These are phyloP conservation scores for Arnoldichthys spilopterus DNA, from an alignment of 2,797 vertebrate genomes.

Conservation along the genomic window DNA sequence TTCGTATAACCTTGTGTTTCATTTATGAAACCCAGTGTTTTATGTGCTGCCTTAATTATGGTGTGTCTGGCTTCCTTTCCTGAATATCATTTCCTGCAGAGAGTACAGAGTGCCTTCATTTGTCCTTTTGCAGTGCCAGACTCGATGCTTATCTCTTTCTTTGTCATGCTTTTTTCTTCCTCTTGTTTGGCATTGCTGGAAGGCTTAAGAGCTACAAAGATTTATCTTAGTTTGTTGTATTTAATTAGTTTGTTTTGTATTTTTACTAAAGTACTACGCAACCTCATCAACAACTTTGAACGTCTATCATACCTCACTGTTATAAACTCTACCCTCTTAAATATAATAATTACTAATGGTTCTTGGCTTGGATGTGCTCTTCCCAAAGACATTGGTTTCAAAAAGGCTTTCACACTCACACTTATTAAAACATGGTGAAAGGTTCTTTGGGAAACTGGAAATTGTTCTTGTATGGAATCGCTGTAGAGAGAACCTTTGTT, in stretches of 20 bases:
- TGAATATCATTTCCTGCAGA: conserved; percentile 54
- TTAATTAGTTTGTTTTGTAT: conserved; percentile 9
- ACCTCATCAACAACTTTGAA: conserved; percentile 8
- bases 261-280: conserved; percentile 4
- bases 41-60: conserved; percentile 57
- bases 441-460: neutral
- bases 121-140: conserved; percentile 45
- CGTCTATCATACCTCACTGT: neutral
- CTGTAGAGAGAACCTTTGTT: no score
- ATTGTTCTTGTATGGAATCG: no score
- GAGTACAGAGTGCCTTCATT: conserved; percentile 44
- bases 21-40: conserved; percentile 51
- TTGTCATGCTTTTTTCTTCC: conserved; percentile 11
- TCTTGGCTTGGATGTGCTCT: neutral
- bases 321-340: neutral
- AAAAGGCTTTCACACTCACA: neutral
- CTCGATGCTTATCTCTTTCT: conserved; percentile 46
- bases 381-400: neutral
- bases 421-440: no score
- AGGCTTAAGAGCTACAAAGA: conserved; percentile 8
- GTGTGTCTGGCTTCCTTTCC: conserved; percentile 44
- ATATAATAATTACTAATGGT: neutral
- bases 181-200: neutral
- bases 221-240: neutral
- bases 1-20: conserved; percentile 56